Base-by-base conservation (phyloP, 2,888 invertebrate species). In the Lepidonotus clava region DNA sequence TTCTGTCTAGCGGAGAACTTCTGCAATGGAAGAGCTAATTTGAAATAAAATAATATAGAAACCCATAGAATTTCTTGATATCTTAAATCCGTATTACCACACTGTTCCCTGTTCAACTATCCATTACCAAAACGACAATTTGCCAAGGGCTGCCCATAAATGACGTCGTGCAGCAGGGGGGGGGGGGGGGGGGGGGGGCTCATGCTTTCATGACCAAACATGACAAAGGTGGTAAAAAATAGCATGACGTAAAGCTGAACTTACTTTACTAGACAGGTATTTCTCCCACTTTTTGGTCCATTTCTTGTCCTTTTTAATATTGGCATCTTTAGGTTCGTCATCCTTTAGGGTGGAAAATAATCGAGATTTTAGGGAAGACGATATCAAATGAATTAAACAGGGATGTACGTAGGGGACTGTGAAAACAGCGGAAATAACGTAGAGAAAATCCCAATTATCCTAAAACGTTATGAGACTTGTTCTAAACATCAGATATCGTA, bases 281-380 rank as follows among this genome's bases (percentile, higher is more conserved):
- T 91, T 92, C 84, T 93, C 93, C 89, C 92, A 92, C 85, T 91
- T 91, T 86, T 91, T 91, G 46, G 90, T 83, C 93, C 93, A 93
- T 87, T 90, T 91, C 84, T 89, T 91, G 89, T 93, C 93, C 53
- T 89, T 87, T 67, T 90, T 91, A 83, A 88, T 90, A 32, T 92
- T 91, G 11, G 34, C 80, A 46, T 80, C 80, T 46, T 41, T 18
- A 8, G 41, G 28, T 46, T 80, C 46, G 21, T 80, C 80, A 66
- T 11, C 66, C 24, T 66, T 46, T 46, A 11, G 8, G 8, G 18
- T 46, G 8, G 8, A 11, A 8, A 46, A 46, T 18, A 11, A 18
- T 46, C 46, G 8, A 46, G 18, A 11, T 8, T 46, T 18, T 46
- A 11, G 18, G 8, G 18, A 18, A 46, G 8, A 46, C 18, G 8